phyloP scores from a whole-genome alignment of 2,888 invertebrate genomes.

The Crossocerus cetratus region DNA sequence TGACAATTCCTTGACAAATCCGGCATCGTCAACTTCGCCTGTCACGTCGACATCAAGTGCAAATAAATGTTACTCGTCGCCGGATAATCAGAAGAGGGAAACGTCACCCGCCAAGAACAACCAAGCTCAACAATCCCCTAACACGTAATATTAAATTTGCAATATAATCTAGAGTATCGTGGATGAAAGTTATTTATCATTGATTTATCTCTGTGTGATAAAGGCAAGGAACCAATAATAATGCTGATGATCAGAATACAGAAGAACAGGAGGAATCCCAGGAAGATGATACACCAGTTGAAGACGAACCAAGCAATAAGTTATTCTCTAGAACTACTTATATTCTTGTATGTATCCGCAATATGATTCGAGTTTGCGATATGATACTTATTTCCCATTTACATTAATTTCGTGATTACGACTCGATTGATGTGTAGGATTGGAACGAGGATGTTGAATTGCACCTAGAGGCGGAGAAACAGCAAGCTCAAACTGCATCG shows the following conservation, averaged over 20 bases:
- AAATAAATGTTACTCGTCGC: slow-evolving; percentile 61
- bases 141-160: slow-evolving; percentile 59
- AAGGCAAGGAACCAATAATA: slow-evolving; percentile 64
- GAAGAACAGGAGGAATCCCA: slow-evolving; percentile 59
- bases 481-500: slow-evolving; percentile 79
- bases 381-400: no score
- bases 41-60: slow-evolving; percentile 57
- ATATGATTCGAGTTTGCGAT: not conserved
- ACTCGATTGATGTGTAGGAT: slow-evolving; percentile 73
- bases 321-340: slow-evolving; percentile 38
- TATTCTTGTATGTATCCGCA: slow-evolving; percentile 48
- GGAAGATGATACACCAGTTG: slow-evolving; percentile 56
- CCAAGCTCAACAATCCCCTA: slow-evolving; percentile 55
- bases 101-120: slow-evolving; percentile 57
- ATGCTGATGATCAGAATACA: slow-evolving; percentile 53
- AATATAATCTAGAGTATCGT: no score
- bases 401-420: not conserved
- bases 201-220: slow-evolving; percentile 22
- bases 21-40: slow-evolving; percentile 65
- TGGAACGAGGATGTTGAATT: slow-evolving; percentile 82
- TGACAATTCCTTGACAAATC: slow-evolving; percentile 68
- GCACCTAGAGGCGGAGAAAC: slow-evolving; percentile 77
- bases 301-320: slow-evolving; percentile 61
- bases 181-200: no score
- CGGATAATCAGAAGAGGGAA: slow-evolving; percentile 57